These are phyloP conservation scores for Tiliacea citrago DNA, from an alignment of 2,888 invertebrate species.

Conservation along the genomic window DNA sequence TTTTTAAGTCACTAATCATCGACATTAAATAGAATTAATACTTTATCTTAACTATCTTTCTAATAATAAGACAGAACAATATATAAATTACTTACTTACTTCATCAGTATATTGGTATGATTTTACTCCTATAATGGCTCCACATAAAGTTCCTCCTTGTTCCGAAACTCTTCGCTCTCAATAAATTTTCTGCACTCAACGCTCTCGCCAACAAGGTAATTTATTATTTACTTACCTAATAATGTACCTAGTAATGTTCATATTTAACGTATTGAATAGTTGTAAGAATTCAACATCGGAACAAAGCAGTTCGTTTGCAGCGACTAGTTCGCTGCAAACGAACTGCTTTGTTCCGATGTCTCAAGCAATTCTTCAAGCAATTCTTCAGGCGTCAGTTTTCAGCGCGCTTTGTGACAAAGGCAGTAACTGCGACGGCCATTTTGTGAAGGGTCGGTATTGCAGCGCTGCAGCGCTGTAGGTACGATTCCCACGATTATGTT, in stretches of 20 bases:
- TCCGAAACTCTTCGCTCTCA: neutral
- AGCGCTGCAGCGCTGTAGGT: slow-evolving; percentile 42
- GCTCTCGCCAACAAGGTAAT: neutral
- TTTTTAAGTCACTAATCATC: neutral
- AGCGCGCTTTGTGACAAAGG: slow-evolving; percentile 72
- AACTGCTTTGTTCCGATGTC: too few relatives aligned
- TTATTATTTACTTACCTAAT: slow-evolving; percentile 32
- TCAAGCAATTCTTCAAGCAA: too few relatives aligned
- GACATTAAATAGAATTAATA: neutral
- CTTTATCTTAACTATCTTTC: neutral
- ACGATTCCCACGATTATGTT: slow-evolving; percentile 51
- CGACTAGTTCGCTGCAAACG: too few relatives aligned
- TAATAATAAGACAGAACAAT: neutral
- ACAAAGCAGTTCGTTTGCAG: slow-evolving; percentile 62
- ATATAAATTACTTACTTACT: neutral
- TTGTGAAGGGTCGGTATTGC: slow-evolving; percentile 53
- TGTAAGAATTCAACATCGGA: slow-evolving; percentile 58
- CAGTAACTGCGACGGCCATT: slow-evolving; percentile 60
- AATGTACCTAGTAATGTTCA: slow-evolving; percentile 35
- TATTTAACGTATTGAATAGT: slow-evolving; percentile 54
- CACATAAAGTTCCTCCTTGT: neutral
- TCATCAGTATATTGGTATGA: too few relatives aligned
- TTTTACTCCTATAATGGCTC: too few relatives aligned
- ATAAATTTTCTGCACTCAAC: slow-evolving; percentile 19
- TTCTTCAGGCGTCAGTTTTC: slow-evolving; percentile 72